Conservation (phyloP, 2,888 invertebrate species). For the Andrena haemorrhoa region DNA sequence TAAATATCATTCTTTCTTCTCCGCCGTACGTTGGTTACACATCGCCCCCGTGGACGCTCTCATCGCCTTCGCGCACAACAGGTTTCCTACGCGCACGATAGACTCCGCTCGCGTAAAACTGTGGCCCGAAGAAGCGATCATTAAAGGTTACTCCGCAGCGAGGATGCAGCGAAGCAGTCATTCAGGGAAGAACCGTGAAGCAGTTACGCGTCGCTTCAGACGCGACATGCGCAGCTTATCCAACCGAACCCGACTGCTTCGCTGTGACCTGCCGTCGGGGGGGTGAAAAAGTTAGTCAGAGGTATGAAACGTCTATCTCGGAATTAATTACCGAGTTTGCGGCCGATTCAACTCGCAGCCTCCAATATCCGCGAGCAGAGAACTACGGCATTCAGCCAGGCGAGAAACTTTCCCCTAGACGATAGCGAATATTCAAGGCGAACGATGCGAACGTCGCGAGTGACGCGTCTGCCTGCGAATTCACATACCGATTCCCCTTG, state of each 20-base stretch:
- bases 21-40: conserved; percentile 19
- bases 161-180: not conserved
- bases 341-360: not conserved
- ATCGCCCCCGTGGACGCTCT: not conserved
- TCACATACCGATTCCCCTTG: not conserved
- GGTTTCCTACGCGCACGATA: conserved; percentile 23
- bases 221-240: not conserved
- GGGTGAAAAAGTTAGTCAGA: conserved; percentile 18
- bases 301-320: conserved; percentile 2
- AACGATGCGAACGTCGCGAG: not conserved
- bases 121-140: conserved; percentile 5
- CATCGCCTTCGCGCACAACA: conserved; percentile 36
- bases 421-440: conserved; percentile 19
- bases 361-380: conserved; percentile 8
- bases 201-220: not conserved
- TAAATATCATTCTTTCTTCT: conserved; percentile 38
- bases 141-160: not conserved
- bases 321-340: conserved; percentile 42
- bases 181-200: not conserved
- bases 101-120: not conserved
- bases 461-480: not conserved
- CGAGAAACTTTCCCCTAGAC: conserved; percentile 23
- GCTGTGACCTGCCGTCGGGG: not conserved
- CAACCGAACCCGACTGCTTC: not conserved
- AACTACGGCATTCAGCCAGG: conserved; percentile 10